Conservation (phyloP, 2,888 invertebrate genomes). For the Epirrita christyi region DNA sequence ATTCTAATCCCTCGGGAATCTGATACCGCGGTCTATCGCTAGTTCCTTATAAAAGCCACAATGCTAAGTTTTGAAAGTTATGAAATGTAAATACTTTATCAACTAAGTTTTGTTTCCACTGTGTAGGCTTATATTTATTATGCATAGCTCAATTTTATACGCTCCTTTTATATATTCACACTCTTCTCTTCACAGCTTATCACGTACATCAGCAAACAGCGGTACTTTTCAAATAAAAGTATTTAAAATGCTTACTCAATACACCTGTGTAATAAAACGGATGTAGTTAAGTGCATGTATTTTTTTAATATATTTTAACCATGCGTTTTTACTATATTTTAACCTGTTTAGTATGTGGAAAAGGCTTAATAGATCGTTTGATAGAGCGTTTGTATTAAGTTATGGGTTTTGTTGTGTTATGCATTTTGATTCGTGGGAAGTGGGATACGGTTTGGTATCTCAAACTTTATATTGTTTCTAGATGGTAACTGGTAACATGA, state of each 20-base stretch:
- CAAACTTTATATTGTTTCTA: too few species aligned
- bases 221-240: conserved; percentile 25
- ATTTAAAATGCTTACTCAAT: conserved; percentile 23
- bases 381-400: conserved; percentile 27
- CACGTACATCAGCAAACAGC: conserved; percentile 7
- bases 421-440: conserved; percentile 33
- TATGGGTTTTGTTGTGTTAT: conserved; percentile 14
- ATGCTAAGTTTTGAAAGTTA: too few species aligned
- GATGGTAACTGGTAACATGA: too few species aligned
- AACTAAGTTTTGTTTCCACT: too few species aligned
- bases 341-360: conserved; percentile 31
- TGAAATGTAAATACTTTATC: too few species aligned
- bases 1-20: too few species aligned
- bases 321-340: conserved; percentile 4
- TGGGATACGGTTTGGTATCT: conserved; percentile 2
- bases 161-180: too few species aligned
- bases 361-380: conserved; percentile 31
- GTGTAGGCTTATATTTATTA: too few species aligned
- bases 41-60: too few species aligned
- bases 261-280: conserved; percentile 17
- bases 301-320: conserved; percentile 5
- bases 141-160: too few species aligned
- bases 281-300: conserved; percentile 17
- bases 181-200: too few species aligned
- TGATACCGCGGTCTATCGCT: too few species aligned